These are phyloP conservation scores for Hipparchia sbordonii DNA, from an alignment of 2,888 invertebrate genomes.

Conservation along the genomic window DNA sequence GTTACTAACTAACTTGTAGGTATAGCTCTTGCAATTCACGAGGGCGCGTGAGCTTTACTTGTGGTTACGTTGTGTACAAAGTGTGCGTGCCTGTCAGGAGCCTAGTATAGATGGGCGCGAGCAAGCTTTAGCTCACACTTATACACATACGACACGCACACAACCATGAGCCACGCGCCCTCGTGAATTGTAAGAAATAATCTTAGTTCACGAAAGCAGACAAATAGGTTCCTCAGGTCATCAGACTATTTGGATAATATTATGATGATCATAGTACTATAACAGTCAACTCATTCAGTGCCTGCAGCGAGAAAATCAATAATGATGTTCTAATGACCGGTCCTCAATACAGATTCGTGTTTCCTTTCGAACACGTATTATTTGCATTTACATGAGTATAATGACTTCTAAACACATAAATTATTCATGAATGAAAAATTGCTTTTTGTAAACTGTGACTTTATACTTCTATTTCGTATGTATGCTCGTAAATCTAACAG, in stretches of 20 bases:
- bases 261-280: neutral
- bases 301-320: constrained; percentile 7
- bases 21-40: too few species aligned
- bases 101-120: too few species aligned
- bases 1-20: too few species aligned
- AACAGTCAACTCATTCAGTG: neutral
- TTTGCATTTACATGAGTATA: constrained; percentile 38
- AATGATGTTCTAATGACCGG: constrained; percentile 17
- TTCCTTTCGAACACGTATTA: constrained; percentile 24
- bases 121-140: too few species aligned
- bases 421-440: constrained; percentile 29
- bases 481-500: constrained; percentile 14
- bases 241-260: neutral
- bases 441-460: constrained; percentile 14
- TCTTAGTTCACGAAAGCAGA: too few species aligned
- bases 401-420: constrained; percentile 36
- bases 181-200: too few species aligned
- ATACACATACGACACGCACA: too few species aligned
- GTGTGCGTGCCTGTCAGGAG: too few species aligned
- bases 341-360: constrained; percentile 16
- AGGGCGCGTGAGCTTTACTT: too few species aligned
- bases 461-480: constrained; percentile 6
- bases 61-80: too few species aligned
- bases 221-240: neutral
- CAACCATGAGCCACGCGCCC: too few species aligned